Conservation (phyloP, 1,140 invertebrate species). For the Saxidomus purpurata region DNA sequence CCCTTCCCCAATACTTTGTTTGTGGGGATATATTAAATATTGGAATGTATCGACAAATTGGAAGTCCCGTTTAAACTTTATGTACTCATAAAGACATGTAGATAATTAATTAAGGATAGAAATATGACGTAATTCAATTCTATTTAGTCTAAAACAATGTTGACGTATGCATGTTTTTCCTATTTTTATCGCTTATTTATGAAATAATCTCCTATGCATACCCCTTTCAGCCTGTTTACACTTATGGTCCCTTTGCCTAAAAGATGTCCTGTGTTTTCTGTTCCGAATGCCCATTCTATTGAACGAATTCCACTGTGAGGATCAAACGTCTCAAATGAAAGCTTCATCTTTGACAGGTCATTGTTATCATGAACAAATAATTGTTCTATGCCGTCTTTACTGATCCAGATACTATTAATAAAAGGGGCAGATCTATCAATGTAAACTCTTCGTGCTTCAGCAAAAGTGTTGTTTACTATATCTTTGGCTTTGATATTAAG, state of each 20-base stretch:
- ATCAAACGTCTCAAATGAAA: constrained; percentile 70
- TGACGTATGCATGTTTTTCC: too few relatives aligned
- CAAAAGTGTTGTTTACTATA: constrained; percentile 52
- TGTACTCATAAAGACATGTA: too few relatives aligned
- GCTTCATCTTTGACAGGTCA: constrained; percentile 74
- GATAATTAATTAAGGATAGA: too few relatives aligned
- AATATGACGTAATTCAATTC: too few relatives aligned
- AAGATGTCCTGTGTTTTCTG: background rate
- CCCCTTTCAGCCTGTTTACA: background rate
- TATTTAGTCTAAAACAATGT: too few relatives aligned
- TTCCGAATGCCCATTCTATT: constrained; percentile 62
- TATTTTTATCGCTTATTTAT: too few relatives aligned
- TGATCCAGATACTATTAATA: constrained; percentile 63
- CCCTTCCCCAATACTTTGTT: too few relatives aligned
- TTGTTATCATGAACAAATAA: constrained; percentile 71
- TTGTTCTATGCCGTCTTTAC: constrained; percentile 53
- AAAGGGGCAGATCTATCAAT: constrained; percentile 66
- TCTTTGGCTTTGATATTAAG: constrained; percentile 64
- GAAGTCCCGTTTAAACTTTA: too few relatives aligned
- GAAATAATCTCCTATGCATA: background rate
- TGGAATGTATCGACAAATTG: too few relatives aligned
- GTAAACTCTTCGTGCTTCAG: constrained; percentile 51
- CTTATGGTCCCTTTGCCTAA: background rate
- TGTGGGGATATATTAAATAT: too few relatives aligned
- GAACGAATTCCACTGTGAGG: constrained; percentile 69